Evolutionary conservation across 2,113 vertebrate genomes (phyloP), one percentile per base, ranked within the genome.

Genomic region (Entomyzon cyanotis): DNA sequence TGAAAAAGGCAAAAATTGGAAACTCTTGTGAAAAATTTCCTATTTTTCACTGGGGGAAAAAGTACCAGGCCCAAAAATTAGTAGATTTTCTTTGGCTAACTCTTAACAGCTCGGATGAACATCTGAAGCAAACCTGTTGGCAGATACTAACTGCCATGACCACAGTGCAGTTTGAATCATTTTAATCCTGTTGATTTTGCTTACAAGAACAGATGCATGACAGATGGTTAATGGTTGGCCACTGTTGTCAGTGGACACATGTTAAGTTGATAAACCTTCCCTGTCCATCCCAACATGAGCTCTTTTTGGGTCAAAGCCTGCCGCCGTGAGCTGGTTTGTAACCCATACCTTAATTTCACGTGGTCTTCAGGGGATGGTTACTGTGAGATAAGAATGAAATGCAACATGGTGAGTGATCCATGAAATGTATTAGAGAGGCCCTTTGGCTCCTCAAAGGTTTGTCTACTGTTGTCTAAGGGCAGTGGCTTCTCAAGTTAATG

Each of bases 91-190:
- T 84, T 70, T 64, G 58, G 33, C 33, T 73, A 15, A 12, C 31
- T 55, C n/a, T 31, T 59, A 58, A 41, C 52, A 67, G 39, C 65
- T 91, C 44, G 21, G 78, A 37, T 94, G 53, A 70, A 53, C 89
- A 74, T 69, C 91, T 63, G 17, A 70, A 94, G 35, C 77, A 83
- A 76, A 74, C 23, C 24, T 73, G 42, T 67, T 96, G 87, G 87
- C 91, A 78, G 81, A 90, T 46, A 46, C 44, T 19, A 46, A 46
- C 19, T 15, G 17, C 44, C 19, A 46, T 15, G 44, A 19, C 80
- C 55, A 37, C 22, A n/a, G n/a, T n/a, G 64, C 67, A 92, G 47
- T 53, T 63, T 77, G 27, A 88, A 37, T 44, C 9, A 37, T 58
- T 73, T 69, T 46, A 83, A 83, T 79, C 70, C 25, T 78, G 20